Evolutionary conservation across 2,797 vertebrate genomes (phyloP).

Genomic region (Premnoplex brunnescens): DNA sequence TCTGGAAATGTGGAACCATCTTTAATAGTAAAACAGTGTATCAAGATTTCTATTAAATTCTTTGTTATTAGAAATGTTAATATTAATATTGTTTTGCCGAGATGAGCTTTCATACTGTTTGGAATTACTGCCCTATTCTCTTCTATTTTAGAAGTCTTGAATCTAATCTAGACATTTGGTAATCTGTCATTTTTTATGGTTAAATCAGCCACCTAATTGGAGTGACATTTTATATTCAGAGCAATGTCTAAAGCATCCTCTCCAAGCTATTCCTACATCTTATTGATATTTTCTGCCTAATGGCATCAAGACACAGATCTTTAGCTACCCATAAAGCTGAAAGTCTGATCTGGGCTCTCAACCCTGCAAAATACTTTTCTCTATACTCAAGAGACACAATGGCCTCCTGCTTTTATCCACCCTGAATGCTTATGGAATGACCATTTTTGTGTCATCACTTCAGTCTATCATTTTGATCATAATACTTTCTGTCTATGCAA

Average conservation of each 20-base stretch:
- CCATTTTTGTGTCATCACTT: background rate
- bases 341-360: background rate
- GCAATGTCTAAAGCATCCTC: background rate
- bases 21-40: background rate
- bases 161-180: background rate
- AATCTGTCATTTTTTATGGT: background rate
- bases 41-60: background rate
- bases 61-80: background rate
- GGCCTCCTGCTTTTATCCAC: background rate
- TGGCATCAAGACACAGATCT: background rate
- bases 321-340: background rate
- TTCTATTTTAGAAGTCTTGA: background rate
- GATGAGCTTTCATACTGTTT: background rate
- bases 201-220: background rate
- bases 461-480: background rate
- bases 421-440: background rate
- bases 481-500: background rate
- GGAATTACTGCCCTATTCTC: background rate
- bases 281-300: conserved; percentile 22
- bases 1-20: background rate
- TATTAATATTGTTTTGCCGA: background rate
- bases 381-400: background rate
- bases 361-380: background rate
- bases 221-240: background rate
- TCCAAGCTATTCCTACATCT: background rate